Evolutionary conservation across 1,140 invertebrate species (phyloP).

Genomic region (Drosophila kohkoa): DNA sequence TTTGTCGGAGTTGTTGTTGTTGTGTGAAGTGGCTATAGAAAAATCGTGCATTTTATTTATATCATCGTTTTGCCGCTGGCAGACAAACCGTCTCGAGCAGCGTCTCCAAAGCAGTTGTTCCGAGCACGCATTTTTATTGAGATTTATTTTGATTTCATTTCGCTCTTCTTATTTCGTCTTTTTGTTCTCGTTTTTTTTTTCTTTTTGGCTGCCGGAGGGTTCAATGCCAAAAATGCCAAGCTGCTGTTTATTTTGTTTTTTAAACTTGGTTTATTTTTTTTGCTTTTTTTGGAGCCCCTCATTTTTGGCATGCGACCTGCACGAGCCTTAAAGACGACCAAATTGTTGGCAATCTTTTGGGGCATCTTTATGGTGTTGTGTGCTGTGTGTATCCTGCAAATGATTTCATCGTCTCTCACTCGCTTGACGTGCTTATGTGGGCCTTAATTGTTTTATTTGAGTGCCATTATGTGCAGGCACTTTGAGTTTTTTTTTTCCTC

Average conservation of each 20-base stretch:
- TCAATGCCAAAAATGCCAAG: slow-evolving; percentile 78
- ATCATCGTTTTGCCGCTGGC: slow-evolving; percentile 72
- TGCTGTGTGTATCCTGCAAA: slow-evolving; percentile 68
- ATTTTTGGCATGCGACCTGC: slow-evolving; percentile 77
- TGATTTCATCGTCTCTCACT: slow-evolving; percentile 68
- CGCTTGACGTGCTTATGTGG: slow-evolving; percentile 75
- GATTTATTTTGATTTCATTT: slow-evolving; percentile 79
- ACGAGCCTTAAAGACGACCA: slow-evolving; percentile 68
- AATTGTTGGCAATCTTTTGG: slow-evolving; percentile 76
- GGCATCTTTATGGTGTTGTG: slow-evolving; percentile 54
- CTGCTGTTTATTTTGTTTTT: slow-evolving; percentile 49
- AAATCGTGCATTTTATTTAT: slow-evolving; percentile 75
- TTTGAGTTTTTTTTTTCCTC: slow-evolving; percentile 37
- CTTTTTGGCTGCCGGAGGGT: slow-evolving; percentile 59
- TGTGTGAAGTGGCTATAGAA: slow-evolving; percentile 38
- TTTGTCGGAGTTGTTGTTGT: background rate
- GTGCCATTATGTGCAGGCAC: slow-evolving; percentile 80
- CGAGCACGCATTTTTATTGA: slow-evolving; percentile 77
- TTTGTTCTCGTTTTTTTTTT: slow-evolving; percentile 13
- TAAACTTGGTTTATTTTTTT: slow-evolving; percentile 27
- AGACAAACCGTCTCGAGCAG: slow-evolving; percentile 77
- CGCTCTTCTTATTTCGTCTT: slow-evolving; percentile 41
- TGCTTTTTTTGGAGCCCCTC: slow-evolving; percentile 23
- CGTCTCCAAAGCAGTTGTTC: slow-evolving; percentile 51
- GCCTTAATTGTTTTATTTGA: slow-evolving; percentile 82